These are phyloP conservation scores for Antheraea yamamai DNA, from an alignment of 2,888 invertebrate species.

Conservation along the genomic window DNA sequence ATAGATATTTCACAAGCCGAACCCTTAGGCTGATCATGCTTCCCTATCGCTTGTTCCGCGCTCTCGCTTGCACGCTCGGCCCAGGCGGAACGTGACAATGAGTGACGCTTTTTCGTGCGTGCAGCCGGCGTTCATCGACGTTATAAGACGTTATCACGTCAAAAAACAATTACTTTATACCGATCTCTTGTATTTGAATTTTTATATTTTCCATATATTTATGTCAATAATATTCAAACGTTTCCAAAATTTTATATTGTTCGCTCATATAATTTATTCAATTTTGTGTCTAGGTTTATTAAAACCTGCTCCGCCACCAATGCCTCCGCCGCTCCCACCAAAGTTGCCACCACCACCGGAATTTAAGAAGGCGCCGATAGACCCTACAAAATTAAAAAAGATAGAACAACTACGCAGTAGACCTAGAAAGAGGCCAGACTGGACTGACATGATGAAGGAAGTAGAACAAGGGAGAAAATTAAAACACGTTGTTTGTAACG, in stretches of 20 bases:
- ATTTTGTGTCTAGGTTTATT: slow-evolving; percentile 55
- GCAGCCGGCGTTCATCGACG: no score
- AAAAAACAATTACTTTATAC: no score
- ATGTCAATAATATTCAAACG: neutral
- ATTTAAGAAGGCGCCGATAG: slow-evolving; percentile 83
- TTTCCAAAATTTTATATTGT: neutral
- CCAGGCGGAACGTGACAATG: no score
- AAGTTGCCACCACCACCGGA: slow-evolving; percentile 83
- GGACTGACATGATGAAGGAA: slow-evolving; percentile 95
- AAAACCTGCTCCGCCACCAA: slow-evolving; percentile 81
- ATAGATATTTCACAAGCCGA: no score
- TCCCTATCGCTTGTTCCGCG: no score
- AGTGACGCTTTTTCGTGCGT: no score
- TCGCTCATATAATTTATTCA: neutral
- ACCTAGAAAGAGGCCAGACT: slow-evolving; percentile 92
- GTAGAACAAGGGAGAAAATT: slow-evolving; percentile 91
- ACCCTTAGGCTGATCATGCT: no score
- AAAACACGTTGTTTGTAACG: slow-evolving; percentile 92
- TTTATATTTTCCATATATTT: neutral
- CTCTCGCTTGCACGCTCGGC: no score
- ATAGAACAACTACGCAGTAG: slow-evolving; percentile 88
- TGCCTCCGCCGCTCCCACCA: slow-evolving; percentile 89
- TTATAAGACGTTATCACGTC: no score
- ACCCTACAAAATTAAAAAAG: slow-evolving; percentile 83
- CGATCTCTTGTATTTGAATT: no score